Conservation (phyloP, 2,113 vertebrate genomes). For the Chinchilla lanigera region DNA sequence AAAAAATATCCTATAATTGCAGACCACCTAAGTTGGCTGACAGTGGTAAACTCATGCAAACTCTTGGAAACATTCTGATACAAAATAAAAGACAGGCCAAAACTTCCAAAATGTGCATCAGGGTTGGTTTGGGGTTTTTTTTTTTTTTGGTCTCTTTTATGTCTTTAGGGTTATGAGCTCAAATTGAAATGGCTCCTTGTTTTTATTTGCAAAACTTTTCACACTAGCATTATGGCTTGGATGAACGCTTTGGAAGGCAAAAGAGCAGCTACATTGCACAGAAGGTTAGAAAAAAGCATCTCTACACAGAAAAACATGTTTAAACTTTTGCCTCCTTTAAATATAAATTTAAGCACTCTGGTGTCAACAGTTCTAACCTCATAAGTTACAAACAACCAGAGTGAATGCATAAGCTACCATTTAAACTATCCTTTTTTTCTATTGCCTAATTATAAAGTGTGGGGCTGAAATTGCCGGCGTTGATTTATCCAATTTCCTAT, state of each 20-base stretch:
- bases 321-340: neutral
- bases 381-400: conserved; percentile 51
- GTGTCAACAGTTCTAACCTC: conserved; percentile 43
- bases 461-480: conserved; percentile 52
- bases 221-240: neutral
- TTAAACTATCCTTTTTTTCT: neutral
- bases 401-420: conserved; percentile 34
- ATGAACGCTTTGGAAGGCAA: neutral
- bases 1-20: neutral
- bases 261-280: neutral
- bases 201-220: neutral
- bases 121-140: no score
- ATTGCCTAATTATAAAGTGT: conserved; percentile 52
- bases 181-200: neutral
- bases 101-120: neutral
- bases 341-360: neutral
- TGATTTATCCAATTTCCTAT: conserved; percentile 72
- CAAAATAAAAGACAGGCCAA: neutral
- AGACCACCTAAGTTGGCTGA: neutral
- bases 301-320: neutral
- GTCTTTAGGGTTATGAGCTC: neutral
- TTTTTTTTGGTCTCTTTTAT: neutral
- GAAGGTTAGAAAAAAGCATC: neutral
- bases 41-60: neutral
- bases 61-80: neutral